Evolutionary conservation across 2,888 invertebrate genomes (phyloP).

Genomic region (Sericinus montela): DNA sequence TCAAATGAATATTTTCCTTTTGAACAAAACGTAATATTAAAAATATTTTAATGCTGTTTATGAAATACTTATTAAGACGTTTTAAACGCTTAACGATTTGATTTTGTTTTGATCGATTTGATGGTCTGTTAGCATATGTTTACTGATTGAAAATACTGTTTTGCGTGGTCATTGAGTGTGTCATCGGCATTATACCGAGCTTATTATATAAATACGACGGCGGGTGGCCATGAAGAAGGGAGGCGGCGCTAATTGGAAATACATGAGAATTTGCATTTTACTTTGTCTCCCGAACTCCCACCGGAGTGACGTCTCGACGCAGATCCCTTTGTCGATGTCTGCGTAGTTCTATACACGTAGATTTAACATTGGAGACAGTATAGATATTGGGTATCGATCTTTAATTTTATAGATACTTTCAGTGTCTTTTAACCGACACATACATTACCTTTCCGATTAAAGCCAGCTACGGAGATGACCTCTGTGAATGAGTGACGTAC

Average conservation of each 20-base stretch:
- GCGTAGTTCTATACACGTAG: slow-evolving; percentile 20
- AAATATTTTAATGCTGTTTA: too few relatives aligned
- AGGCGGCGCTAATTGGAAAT: slow-evolving; percentile 65
- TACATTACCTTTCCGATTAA: too few relatives aligned
- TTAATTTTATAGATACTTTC: background rate
- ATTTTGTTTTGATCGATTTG: too few relatives aligned
- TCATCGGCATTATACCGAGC: slow-evolving; percentile 17
- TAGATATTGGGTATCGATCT: background rate
- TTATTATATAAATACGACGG: slow-evolving; percentile 32
- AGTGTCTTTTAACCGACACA: too few relatives aligned
- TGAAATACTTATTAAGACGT: too few relatives aligned
- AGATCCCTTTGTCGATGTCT: slow-evolving; percentile 44
- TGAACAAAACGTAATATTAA: too few relatives aligned
- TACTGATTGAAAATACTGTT: too few relatives aligned
- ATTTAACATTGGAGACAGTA: slow-evolving; percentile 19
- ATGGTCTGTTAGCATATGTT: too few relatives aligned
- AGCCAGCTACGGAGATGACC: too few relatives aligned
- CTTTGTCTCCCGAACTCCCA: slow-evolving; percentile 59
- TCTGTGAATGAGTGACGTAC: too few relatives aligned
- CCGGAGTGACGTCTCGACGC: slow-evolving; percentile 40
- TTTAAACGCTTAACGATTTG: too few relatives aligned
- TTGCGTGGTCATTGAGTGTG: background rate
- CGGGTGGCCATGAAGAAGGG: slow-evolving; percentile 14
- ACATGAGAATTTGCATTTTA: slow-evolving; percentile 74
- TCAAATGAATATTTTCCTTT: too few relatives aligned